Evolutionary conservation across 2,888 invertebrate species (phyloP).

Genomic region (Caenorhabditis angaria): DNA sequence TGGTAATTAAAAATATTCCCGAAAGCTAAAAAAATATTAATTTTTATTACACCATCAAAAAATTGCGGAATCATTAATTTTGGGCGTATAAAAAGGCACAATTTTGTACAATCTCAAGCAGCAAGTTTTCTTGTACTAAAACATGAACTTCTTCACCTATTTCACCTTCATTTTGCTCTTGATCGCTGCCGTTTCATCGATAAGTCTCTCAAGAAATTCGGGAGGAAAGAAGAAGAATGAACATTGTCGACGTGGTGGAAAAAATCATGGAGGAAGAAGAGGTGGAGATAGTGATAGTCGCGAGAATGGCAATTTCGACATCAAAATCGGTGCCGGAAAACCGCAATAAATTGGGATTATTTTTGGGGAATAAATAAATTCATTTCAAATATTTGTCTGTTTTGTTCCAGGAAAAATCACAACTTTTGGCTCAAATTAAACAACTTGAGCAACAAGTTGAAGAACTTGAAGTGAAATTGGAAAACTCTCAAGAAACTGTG

Average conservation of each 20-base stretch:
- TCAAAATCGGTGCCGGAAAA: neutral
- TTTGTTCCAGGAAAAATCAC: neutral
- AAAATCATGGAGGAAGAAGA: neutral
- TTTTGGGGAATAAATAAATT: neutral
- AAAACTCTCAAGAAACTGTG: neutral
- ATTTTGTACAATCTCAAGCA: conserved; percentile 21
- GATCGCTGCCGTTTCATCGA: neutral
- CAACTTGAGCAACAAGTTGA: conserved; percentile 28
- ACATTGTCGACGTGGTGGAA: neutral
- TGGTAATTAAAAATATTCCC: neutral
- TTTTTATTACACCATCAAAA: neutral
- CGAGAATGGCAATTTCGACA: conserved; percentile 14
- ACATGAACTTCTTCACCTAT: neutral
- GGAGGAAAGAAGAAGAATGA: neutral
- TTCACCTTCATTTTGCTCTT: neutral
- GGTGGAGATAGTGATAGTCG: conserved; percentile 2
- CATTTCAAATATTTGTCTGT: neutral
- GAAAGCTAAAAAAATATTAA: too few species aligned
- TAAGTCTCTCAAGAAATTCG: neutral
- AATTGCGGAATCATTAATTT: conserved; percentile 8
- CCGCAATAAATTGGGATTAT: neutral
- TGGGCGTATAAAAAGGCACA: conserved; percentile 3
- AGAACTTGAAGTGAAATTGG: conserved; percentile 15
- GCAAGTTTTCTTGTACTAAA: neutral
- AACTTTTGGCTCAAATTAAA: neutral